Evolutionary conservation across 1,140 invertebrate genomes (phyloP).

Genomic region (Atta cephalotes): DNA sequence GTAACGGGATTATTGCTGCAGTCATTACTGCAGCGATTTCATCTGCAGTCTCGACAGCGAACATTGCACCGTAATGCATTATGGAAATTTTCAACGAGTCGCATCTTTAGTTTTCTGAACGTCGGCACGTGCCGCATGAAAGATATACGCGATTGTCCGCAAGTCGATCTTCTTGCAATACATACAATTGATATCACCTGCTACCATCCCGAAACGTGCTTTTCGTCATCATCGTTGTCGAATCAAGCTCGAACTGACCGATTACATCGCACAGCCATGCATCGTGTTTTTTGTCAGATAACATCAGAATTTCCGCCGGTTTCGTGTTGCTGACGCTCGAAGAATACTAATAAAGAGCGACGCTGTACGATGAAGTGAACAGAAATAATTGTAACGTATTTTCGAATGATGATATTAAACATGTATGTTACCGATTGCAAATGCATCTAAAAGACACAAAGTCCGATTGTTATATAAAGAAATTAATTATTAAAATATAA

Average conservation of each 20-base stretch:
- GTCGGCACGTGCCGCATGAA: constrained; percentile 24
- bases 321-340: constrained; percentile 13
- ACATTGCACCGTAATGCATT: constrained; percentile 32
- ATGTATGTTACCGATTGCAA: background rate
- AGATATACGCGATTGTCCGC: constrained; percentile 35
- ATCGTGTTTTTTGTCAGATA: constrained; percentile 54
- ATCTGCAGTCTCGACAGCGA: constrained; percentile 19
- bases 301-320: constrained; percentile 44
- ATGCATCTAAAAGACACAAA: background rate
- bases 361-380: background rate
- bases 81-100: constrained; percentile 45
- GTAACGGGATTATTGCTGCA: background rate
- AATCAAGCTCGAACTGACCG: constrained; percentile 45
- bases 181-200: constrained; percentile 84
- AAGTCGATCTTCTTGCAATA: constrained; percentile 79
- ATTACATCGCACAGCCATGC: constrained; percentile 38
- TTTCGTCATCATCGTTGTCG: constrained; percentile 45
- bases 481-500: background rate
- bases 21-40: constrained; percentile 8
- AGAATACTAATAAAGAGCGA: constrained; percentile 51
- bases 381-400: constrained; percentile 24
- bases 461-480: background rate
- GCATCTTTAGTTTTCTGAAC: constrained; percentile 7
- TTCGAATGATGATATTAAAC: background rate
- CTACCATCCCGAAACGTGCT: constrained; percentile 49